phyloP scores from a whole-genome alignment of 2,113 vertebrate genomes.

The Malurus melanocephalus region DNA sequence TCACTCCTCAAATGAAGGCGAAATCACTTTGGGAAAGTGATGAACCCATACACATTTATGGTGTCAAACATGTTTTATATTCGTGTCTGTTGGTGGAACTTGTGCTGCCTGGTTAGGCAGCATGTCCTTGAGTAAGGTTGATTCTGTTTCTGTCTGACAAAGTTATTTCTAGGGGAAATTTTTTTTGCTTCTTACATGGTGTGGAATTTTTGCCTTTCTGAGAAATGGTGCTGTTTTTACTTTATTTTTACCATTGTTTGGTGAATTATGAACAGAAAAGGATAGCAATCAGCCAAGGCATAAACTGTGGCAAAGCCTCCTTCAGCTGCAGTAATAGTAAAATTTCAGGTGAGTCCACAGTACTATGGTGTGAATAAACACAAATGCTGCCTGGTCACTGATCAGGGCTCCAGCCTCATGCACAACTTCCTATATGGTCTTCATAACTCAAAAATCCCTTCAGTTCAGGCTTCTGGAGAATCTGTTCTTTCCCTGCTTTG shows the following conservation, averaged over 20 bases:
- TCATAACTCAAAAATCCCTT: neutral
- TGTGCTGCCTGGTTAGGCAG: neutral
- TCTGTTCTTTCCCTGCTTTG: neutral
- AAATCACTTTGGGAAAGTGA: neutral
- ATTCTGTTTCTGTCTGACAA: neutral
- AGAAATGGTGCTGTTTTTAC: neutral
- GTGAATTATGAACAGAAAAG: neutral
- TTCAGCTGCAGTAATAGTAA: neutral
- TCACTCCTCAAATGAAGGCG: neutral
- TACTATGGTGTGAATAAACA: rapidly evolving
- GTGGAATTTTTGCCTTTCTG: neutral
- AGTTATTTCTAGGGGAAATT: neutral
- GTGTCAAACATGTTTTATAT: neutral
- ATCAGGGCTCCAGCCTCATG: neutral
- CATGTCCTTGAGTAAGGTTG: neutral
- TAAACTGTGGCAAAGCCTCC: neutral
- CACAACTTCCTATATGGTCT: rapidly evolving
- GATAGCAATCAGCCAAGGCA: neutral
- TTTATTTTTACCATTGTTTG: no score
- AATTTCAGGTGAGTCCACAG: neutral
- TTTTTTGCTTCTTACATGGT: no score
- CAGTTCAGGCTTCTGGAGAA: neutral
- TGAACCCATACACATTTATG: neutral
- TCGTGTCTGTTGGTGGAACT: neutral
- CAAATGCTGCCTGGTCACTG: neutral